Percentiles rank a stretch among this genome's conserved stretches.
Evolutionary conservation across 2,113 vertebrate species (phyloP).

Genomic region (Sturnus vulgaris): DNA sequence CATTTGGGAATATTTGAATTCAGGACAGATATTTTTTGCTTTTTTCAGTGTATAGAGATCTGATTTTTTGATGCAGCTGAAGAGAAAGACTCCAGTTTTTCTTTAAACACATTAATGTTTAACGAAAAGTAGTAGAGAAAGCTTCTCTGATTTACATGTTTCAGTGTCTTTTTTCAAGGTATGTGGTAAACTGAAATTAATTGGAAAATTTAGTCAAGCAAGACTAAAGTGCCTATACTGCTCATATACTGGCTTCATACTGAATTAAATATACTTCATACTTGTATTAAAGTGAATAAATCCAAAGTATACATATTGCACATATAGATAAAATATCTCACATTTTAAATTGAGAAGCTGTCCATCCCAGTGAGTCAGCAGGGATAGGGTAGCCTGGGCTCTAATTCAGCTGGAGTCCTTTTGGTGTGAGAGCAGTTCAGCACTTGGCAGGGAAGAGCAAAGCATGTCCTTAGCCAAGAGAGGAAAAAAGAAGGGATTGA

Average conservation of each 20-base stretch:
- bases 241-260: not conserved
- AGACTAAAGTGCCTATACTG: not conserved
- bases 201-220: not conserved
- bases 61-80: not conserved
- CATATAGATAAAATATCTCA: not conserved
- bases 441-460: not conserved
- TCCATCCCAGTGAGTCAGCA: not conserved
- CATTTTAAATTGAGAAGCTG: not conserved
- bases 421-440: not conserved
- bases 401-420: not conserved
- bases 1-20: slow-evolving; percentile 1
- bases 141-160: not conserved
- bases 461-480: rapidly evolving
- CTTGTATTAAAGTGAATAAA: not conserved
- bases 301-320: not conserved
- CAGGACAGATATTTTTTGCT: not conserved
- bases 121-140: not conserved
- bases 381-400: not conserved
- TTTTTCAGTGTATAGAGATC: not conserved
- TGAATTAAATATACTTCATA: not conserved
- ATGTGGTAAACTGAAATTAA: not conserved
- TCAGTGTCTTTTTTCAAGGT: not conserved
- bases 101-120: not conserved
- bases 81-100: not conserved
- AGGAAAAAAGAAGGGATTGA: not conserved